Percentiles rank a stretch among this genome's conserved stretches.
phyloP scores from a whole-genome alignment of 92 coral and sea anemone species.

The Montipora capitata region DNA sequence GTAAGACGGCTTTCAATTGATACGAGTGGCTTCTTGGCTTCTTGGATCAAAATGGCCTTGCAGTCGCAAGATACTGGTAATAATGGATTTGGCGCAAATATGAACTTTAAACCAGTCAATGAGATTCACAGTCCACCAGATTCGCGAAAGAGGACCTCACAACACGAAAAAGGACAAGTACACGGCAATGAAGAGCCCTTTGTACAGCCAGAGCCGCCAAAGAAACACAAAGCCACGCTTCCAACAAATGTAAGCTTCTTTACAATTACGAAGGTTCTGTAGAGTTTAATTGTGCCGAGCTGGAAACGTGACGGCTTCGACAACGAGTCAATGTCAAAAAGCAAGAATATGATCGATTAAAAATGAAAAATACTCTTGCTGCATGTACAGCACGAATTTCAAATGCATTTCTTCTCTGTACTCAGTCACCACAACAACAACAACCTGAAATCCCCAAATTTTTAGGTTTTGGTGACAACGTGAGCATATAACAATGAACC shows the following conservation, averaged over 20 bases:
- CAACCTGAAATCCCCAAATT: too few relatives aligned
- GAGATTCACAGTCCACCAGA: constrained; percentile 40
- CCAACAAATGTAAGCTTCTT: constrained; percentile 22
- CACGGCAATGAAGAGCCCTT: constrained; percentile 16
- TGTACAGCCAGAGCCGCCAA: constrained; percentile 49
- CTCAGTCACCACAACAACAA: too few relatives aligned
- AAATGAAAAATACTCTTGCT: too few relatives aligned
- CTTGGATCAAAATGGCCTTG: constrained; percentile 32
- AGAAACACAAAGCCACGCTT: constrained; percentile 43
- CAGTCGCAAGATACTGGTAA: constrained; percentile 3
- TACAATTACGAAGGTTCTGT: too few relatives aligned
- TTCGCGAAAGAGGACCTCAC: constrained; percentile 39
- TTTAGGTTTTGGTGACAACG: too few relatives aligned
- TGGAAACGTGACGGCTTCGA: too few relatives aligned
- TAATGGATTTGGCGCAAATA: constrained; percentile 29
- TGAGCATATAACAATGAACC: too few relatives aligned
- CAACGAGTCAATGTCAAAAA: too few relatives aligned
- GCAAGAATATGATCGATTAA: too few relatives aligned
- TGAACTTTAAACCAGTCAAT: constrained; percentile 21
- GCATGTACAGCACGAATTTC: too few relatives aligned
- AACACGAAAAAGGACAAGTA: constrained; percentile 35
- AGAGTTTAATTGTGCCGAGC: too few relatives aligned
- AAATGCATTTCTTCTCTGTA: too few relatives aligned
- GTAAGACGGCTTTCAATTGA: neutral
- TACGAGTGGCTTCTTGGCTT: neutral